These are phyloP conservation scores for Syngnathoides biaculeatus DNA, from an alignment of 2,113 vertebrate genomes.

Conservation along the genomic window DNA sequence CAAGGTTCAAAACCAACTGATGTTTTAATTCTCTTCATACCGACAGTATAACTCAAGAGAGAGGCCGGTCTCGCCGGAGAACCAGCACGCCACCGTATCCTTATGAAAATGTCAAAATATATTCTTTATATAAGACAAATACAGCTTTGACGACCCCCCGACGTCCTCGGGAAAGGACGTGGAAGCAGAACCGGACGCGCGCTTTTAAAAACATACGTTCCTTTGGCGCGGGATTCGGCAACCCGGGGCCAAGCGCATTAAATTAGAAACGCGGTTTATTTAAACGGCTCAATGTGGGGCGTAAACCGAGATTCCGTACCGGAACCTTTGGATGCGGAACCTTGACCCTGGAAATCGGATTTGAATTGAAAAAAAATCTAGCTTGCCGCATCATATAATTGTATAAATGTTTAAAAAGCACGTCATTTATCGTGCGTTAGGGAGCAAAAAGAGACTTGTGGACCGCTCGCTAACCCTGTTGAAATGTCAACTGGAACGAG, in stretches of 20 bases:
- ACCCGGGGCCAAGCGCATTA: constrained; percentile 37
- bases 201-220: not conserved
- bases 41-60: constrained; percentile 19
- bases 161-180: constrained; percentile 14
- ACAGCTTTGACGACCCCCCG: constrained; percentile 1
- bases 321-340: too few relatives aligned
- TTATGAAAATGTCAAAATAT: constrained; percentile 13
- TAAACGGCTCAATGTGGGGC: not conserved
- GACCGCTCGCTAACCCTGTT: too few relatives aligned
- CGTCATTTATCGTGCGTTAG: too few relatives aligned
- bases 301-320: too few relatives aligned
- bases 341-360: too few relatives aligned
- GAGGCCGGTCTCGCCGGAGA: constrained; percentile 14
- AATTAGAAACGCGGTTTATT: constrained; percentile 23
- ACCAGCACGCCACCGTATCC: constrained; percentile 8
- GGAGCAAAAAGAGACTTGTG: too few relatives aligned
- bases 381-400: too few relatives aligned
- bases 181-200: not conserved
- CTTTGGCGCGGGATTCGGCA: constrained; percentile 26
- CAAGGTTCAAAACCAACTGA: constrained; percentile 15
- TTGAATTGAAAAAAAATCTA: too few relatives aligned
- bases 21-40: constrained; percentile 21
- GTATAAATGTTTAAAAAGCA: too few relatives aligned
- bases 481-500: not conserved
- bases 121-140: constrained; percentile 17